Base-by-base conservation (phyloP, 2,888 invertebrate species). In the Cheiracanthium punctorium region DNA sequence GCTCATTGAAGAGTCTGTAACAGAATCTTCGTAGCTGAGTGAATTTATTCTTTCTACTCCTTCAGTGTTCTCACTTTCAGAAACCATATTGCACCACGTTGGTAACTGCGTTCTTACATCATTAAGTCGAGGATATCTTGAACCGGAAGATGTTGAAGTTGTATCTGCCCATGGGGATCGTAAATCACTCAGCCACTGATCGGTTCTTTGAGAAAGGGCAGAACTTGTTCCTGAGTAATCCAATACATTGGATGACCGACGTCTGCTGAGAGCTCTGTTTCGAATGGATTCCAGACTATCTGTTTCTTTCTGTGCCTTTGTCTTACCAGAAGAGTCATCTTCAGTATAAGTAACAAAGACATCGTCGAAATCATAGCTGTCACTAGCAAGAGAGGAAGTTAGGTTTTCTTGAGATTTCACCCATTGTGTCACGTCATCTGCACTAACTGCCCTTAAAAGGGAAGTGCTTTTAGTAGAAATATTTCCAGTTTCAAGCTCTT, bases 291-390 rank as follows among this genome's bases (percentile, higher is more conserved):
- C 77, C 28, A 73, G 24, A 29, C 58, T 24, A 32, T 87, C 87
- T 10, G 80, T 64, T 24, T 80, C 80, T 32, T 71, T 73, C 43
- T 28, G 43, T 7, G 17, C 24, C 65, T 73, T 85, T 14, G 41
- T 32, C n/a, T 58, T 37, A 12, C 37, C 65, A 20, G 71, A 41
- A 5, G 73, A 67, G 28, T 89, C 89, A 24, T 89, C 89, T 30
- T 89, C 89, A 14, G 88, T 88, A 77, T 89, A 89, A n/a, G 88
- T 41, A 8, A 89, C 88, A 69, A 89, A 89, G 10, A 89, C 88
- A 67, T 89, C 89, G 29, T 89, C 89, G 30, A 85, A 89, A 29
- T 89, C 89, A 69, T 86, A 89, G 33, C 89, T 89, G 67, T 89
- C 89, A 72, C 89, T 88, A 24, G 84, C 80, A 17, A 88, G 41